A percentile compares a stretch with the other conserved stretches of the same genome.
phyloP scores from a whole-genome alignment of 2,113 vertebrate species.

The Eulemur rufifrons region DNA sequence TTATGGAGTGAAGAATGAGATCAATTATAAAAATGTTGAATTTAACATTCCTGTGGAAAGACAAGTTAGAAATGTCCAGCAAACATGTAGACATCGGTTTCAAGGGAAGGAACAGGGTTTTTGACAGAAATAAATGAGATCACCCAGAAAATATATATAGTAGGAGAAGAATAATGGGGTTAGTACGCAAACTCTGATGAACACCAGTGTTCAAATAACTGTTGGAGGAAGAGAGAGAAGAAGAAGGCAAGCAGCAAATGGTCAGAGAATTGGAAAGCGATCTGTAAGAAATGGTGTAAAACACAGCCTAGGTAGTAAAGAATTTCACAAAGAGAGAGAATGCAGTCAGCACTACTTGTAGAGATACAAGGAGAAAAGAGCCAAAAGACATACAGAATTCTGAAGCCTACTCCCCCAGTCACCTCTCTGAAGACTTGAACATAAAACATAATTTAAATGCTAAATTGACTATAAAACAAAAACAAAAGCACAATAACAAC shows the following conservation, averaged over 20 bases:
- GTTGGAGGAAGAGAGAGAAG: neutral
- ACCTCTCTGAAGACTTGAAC: neutral
- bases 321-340: neutral
- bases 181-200: neutral
- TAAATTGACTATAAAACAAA: neutral
- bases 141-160: neutral
- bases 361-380: neutral
- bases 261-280: neutral
- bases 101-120: neutral
- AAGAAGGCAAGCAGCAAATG: neutral
- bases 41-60: neutral
- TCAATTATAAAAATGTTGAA: neutral
- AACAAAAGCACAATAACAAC: neutral
- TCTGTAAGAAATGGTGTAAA: neutral
- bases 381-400: neutral
- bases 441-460: neutral
- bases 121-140: neutral
- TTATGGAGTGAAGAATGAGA: neutral
- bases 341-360: neutral
- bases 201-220: neutral
- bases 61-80: neutral
- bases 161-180: neutral
- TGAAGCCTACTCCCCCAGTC: neutral
- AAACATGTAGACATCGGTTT: neutral
- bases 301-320: neutral